phyloP scores from a whole-genome alignment of 2,797 vertebrate species.

The Takifugu ocellatus region DNA sequence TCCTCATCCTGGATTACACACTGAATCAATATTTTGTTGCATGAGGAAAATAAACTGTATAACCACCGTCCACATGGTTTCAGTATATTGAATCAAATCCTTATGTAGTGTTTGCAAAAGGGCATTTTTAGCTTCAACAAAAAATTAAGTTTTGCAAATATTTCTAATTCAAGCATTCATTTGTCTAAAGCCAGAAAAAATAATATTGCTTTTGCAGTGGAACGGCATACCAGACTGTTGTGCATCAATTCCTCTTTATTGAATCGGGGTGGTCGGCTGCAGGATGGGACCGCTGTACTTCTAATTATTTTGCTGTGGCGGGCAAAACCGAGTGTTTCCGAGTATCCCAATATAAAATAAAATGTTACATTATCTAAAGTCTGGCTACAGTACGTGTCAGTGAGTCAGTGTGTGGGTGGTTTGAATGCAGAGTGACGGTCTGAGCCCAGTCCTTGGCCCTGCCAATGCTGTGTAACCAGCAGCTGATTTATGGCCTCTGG shows the following conservation, averaged over 20 bases:
- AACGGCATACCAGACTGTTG: too few relatives aligned
- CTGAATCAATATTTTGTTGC: conserved; percentile 74
- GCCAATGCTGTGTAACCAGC: conserved; percentile 76
- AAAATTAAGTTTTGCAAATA: conserved; percentile 63
- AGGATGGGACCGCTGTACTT: conserved; percentile 60
- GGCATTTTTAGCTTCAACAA: conserved; percentile 39
- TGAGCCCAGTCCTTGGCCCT: conserved; percentile 56
- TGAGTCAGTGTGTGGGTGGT: conserved; percentile 50
- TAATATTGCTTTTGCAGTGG: conserved; percentile 48
- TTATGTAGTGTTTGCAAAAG: conserved; percentile 59
- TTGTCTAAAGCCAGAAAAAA: conserved; percentile 76
- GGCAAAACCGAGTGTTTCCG: too few relatives aligned
- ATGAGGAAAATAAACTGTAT: conserved; percentile 70
- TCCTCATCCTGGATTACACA: conserved; percentile 71
- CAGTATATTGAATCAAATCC: conserved; percentile 60
- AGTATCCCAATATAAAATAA: not conserved
- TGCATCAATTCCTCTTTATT: conserved; percentile 44
- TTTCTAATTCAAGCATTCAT: conserved; percentile 78
- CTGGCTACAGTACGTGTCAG: conserved; percentile 14
- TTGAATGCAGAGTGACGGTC: conserved; percentile 63
- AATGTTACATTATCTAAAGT: conserved; percentile 9
- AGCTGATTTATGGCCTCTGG: conserved; percentile 85
- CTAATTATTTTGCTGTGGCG: conserved; percentile 28
- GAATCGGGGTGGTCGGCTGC: conserved; percentile 59
- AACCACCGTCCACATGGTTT: conserved; percentile 55